phyloP scores from a whole-genome alignment of 2,888 invertebrate genomes.

The Cremastinae sp. region DNA sequence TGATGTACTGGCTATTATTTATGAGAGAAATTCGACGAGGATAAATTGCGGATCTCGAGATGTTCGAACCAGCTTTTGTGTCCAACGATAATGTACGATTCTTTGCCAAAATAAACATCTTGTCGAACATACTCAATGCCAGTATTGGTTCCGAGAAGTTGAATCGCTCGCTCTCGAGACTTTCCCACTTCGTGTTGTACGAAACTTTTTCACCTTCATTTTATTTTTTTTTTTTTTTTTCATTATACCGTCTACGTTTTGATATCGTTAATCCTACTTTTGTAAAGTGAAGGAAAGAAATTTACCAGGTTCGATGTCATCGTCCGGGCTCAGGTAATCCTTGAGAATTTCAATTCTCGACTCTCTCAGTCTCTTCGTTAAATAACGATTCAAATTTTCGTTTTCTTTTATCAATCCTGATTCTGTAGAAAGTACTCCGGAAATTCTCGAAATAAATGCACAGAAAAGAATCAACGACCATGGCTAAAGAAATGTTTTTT shows the following conservation, averaged over 20 bases:
- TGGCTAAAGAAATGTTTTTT: not conserved
- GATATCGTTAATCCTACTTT: no score
- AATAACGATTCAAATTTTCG: constrained; percentile 50
- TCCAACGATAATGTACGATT: constrained; percentile 61
- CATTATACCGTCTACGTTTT: no score
- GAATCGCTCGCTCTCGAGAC: constrained; percentile 53
- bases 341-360: constrained; percentile 68
- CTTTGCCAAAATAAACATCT: constrained; percentile 63
- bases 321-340: constrained; percentile 43
- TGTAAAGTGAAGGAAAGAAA: not conserved
- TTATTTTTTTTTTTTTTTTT: not conserved
- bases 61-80: constrained; percentile 49
- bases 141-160: constrained; percentile 53
- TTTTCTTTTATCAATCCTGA: not conserved
- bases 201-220: constrained; percentile 57
- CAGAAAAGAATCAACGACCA: not conserved
- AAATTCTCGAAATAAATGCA: not conserved
- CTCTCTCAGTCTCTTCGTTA: constrained; percentile 60
- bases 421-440: constrained; percentile 5
- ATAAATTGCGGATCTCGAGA: constrained; percentile 33
- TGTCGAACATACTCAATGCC: constrained; percentile 57
- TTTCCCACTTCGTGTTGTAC: constrained; percentile 65
- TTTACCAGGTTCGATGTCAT: constrained; percentile 37
- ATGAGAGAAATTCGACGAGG: constrained; percentile 42
- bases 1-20: constrained; percentile 38